Evolutionary conservation across 2,113 vertebrate species (phyloP), one percentile per base, ranked within the genome.

Genomic region (Cyphomyrus plagiostoma): DNA sequence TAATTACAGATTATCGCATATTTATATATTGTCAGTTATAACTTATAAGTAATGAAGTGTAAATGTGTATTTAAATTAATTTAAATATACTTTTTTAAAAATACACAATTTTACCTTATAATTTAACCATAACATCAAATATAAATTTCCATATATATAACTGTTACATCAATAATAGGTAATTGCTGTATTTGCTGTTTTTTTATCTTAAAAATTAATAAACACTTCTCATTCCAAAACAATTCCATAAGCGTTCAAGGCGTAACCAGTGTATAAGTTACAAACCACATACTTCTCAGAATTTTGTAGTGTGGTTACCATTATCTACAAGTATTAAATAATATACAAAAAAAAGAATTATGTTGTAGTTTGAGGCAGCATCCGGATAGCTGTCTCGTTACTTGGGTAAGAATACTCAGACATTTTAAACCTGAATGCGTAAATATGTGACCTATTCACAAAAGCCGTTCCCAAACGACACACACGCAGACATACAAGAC

Each of bases 401-500:
- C 8, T 82, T 45, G 9, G 82, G 42, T 46, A 50, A 30, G 50
- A 52, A 52, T 17, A 52, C 30, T 86, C 48, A 26, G 46, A 53
- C 26, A 19, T 35, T 53, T 87, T 17, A 87, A 30, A 50, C 46
- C 84, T 26, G 23, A 49, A 19, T 50, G n/a, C n/a, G n/a, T n/a
- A 86, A 10, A 50, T 30, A 82, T 2, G 30, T 42, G 39, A 82
- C 19, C 21, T 49, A 46, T 49, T 86, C 45, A 85, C 45, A 77
- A 30, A n/a, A n/a, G 19, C 9, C 23, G 46, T n/a, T 50, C 45
- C 2, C 3, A 3, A 23, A 86, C n/a, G 26, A 35, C 30, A 53
- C 5, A 82, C 82, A 90, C 89, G 86, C 89, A 84, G 88, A 84
- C 30, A 80, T 30, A 56, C 90, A 88, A 92, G 91, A 90, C 88